Evolutionary conservation across 2,113 vertebrate genomes (phyloP), one percentile per base, ranked within the genome.

Genomic region (Cricetomys ansorgei): DNA sequence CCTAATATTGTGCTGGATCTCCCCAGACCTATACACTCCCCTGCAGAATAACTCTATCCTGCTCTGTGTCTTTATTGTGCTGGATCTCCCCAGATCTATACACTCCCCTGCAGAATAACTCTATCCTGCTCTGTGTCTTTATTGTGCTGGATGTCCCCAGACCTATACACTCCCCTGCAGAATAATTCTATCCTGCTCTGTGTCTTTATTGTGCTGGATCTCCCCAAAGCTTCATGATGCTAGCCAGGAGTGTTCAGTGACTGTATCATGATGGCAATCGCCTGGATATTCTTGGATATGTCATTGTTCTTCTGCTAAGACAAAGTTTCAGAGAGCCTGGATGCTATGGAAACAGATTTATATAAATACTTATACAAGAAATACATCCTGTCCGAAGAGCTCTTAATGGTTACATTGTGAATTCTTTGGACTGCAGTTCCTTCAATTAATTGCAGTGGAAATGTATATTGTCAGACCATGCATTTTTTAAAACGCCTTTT

Each of bases 341-440:
- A 88, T 96, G 81, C 96, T 96, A 97, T 97, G 97, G 96, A 95
- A 97, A 97, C 95, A 94, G 92, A 40, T 84, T 97, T 91, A 94
- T 72, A 97, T 95, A 97, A 97, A 95, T 91, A 45, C 95, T 83
- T 94, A 76, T 79, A 88, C 64, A 91, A 64, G 77, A 80, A 94
- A 94, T 62, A 45, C 90, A 43, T 89, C 89, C 67, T 87, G 43
- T 65, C 57, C 89, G 81, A 95, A 95, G 73, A 93, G 57, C 91
- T 91, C 91, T 95, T 83, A 91, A 89, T 95, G 67, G 91, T 89
- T 90, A 92, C 10, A 65, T 16, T 92, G 77, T 92, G 88, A 91
- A 73, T 95, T 94, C 93, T 94, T 96, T 65, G 55, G 79, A 75
- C 65, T 89, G 69, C 96, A 92, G 76, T 87, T 81, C 90, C 57